These are phyloP conservation scores for Clupea harengus DNA, from an alignment of 2,113 vertebrate species.

Conservation along the genomic window DNA sequence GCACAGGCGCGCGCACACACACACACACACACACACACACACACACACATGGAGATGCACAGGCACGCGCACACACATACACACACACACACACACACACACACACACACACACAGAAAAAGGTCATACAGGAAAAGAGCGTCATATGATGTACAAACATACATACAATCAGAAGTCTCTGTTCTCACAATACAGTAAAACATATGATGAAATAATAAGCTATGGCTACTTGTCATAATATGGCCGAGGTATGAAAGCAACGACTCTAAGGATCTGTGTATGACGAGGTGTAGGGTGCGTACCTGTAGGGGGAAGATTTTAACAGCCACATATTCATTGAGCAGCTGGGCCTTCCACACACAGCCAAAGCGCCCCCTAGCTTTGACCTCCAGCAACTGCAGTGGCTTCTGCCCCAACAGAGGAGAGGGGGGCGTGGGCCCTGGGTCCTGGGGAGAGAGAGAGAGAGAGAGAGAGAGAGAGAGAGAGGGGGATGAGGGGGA, in stretches of 20 bases:
- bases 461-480: background rate
- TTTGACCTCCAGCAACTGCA: constrained; percentile 95
- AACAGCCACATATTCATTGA: constrained; percentile 91
- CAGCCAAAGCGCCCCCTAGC: constrained; percentile 95
- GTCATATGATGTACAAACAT: background rate
- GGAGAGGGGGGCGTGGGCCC: constrained; percentile 90
- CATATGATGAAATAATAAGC: background rate
- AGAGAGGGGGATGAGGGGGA: background rate
- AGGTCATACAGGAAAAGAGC: background rate
- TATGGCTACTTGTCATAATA: background rate
- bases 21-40: too few species aligned
- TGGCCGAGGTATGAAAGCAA: background rate
- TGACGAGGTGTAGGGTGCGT: background rate
- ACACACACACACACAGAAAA: too few species aligned
- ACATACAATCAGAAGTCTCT: background rate
- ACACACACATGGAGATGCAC: too few species aligned
- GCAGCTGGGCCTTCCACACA: constrained; percentile 96
- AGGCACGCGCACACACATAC: too few species aligned
- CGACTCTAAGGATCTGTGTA: background rate
- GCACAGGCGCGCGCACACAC: too few species aligned
- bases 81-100: too few species aligned
- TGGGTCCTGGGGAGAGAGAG: constrained; percentile 76
- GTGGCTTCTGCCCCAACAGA: constrained; percentile 85
- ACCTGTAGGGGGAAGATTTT: constrained; percentile 99
- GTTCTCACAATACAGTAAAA: background rate